Conservation (phyloP, 2,113 vertebrate genomes). For the Euleptes europaea region DNA sequence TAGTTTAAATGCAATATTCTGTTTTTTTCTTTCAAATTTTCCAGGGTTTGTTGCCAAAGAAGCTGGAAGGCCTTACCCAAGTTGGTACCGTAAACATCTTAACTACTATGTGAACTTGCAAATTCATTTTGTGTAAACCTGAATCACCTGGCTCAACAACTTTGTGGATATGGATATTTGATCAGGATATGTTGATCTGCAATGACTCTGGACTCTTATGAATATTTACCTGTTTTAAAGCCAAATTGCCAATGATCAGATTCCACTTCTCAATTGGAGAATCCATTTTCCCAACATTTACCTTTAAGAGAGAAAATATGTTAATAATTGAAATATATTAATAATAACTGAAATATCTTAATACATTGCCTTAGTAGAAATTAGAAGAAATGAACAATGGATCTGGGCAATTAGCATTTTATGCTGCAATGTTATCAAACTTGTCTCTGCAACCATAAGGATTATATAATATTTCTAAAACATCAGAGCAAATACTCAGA, state of each 20-base stretch:
- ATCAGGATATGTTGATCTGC: background rate
- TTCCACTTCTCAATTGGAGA: slow-evolving; percentile 99
- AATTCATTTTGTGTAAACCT: background rate
- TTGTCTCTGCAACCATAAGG: background rate
- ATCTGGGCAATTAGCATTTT: background rate
- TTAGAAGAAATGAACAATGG: background rate
- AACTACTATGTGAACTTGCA: background rate
- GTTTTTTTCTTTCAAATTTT: background rate
- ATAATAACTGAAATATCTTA: background rate
- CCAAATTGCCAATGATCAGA: slow-evolving; percentile 95
- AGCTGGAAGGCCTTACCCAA: too few relatives aligned
- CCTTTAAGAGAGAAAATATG: slow-evolving; percentile 73
- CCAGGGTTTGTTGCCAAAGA: too few relatives aligned
- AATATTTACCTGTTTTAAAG: slow-evolving; percentile 90
- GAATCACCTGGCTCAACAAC: background rate
- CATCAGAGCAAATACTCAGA: background rate
- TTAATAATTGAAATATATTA: background rate
- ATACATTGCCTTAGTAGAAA: background rate
- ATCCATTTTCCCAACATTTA: slow-evolving; percentile 98
- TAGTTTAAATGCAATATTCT: background rate
- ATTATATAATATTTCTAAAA: background rate
- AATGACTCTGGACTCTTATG: background rate
- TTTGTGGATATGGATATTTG: background rate
- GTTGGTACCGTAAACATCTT: background rate
- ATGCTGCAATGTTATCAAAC: background rate